phyloP scores from a whole-genome alignment of 2,113 vertebrate species.

The Centropus bengalensis region DNA sequence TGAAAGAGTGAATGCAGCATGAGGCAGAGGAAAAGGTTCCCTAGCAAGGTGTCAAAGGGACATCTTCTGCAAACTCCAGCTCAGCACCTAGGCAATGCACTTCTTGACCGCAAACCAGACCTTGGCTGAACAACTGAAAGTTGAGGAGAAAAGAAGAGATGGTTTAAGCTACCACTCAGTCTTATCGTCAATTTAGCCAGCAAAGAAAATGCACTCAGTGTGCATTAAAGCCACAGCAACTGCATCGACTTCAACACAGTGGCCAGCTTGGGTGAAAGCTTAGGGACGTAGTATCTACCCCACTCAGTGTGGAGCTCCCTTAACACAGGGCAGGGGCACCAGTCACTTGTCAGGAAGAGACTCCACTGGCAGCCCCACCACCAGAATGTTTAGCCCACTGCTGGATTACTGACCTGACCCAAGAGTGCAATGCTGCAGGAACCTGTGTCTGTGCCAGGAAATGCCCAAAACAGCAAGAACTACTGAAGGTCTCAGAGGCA shows the following conservation, averaged over 20 bases:
- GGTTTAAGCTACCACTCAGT: not conserved
- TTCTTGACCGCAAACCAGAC: not conserved
- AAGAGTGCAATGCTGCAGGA: fast-evolving
- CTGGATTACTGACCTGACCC: not conserved
- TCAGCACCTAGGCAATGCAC: not conserved
- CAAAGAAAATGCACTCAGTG: fast-evolving
- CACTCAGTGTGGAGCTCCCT: not conserved
- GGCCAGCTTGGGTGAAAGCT: not conserved
- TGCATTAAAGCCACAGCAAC: not conserved
- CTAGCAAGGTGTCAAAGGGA: fast-evolving
- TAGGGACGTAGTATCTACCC: not conserved
- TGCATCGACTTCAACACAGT: not conserved
- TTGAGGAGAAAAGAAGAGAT: not conserved
- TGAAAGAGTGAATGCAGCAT: fast-evolving
- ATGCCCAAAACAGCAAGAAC: not conserved
- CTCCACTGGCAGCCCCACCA: not conserved
- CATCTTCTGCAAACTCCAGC: not conserved
- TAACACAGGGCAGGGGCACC: not conserved
- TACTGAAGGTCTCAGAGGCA: not conserved
- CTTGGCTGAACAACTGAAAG: not conserved
- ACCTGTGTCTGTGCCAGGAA: not conserved
- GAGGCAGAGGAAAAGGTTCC: not conserved
- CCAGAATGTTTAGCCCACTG: not conserved
- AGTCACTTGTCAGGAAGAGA: not conserved
- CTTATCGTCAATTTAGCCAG: not conserved